These are phyloP conservation scores for Eulemur rufifrons DNA, from an alignment of 2,113 vertebrate species.

Conservation along the genomic window DNA sequence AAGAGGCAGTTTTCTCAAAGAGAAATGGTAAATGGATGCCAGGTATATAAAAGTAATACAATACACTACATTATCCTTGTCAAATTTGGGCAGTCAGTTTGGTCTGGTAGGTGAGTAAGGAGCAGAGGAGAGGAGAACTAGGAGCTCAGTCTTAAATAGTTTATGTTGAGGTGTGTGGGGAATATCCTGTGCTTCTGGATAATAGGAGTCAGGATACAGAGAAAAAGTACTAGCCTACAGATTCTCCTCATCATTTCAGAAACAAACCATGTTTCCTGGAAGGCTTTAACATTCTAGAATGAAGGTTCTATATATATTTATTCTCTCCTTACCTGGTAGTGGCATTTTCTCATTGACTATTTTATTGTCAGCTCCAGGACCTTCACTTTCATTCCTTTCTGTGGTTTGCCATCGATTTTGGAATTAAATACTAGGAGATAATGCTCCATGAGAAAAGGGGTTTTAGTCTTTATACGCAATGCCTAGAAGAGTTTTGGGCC, in stretches of 20 bases:
- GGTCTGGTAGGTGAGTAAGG: background rate
- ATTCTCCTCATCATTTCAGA: background rate
- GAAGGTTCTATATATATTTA: background rate
- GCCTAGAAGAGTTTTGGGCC: background rate
- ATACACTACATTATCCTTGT: background rate
- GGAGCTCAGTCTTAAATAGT: background rate
- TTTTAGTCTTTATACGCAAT: background rate
- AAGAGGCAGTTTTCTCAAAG: background rate
- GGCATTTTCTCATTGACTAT: background rate
- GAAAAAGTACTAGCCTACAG: background rate
- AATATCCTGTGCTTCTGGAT: background rate
- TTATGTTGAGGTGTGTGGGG: background rate
- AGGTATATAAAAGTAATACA: background rate
- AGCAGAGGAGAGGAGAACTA: background rate
- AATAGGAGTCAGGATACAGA: background rate
- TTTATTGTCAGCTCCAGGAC: background rate
- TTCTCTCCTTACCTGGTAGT: too few species aligned
- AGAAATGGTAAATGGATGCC: background rate
- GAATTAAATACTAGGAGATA: background rate
- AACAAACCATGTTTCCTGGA: slow-evolving; percentile 11
- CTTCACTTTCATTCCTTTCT: background rate
- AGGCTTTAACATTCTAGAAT: background rate
- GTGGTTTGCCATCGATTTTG: background rate
- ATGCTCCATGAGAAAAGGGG: background rate
- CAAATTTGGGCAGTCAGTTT: background rate